Base-by-base conservation (phyloP, 2,113 vertebrate species). In the Hemiprocne comata region DNA sequence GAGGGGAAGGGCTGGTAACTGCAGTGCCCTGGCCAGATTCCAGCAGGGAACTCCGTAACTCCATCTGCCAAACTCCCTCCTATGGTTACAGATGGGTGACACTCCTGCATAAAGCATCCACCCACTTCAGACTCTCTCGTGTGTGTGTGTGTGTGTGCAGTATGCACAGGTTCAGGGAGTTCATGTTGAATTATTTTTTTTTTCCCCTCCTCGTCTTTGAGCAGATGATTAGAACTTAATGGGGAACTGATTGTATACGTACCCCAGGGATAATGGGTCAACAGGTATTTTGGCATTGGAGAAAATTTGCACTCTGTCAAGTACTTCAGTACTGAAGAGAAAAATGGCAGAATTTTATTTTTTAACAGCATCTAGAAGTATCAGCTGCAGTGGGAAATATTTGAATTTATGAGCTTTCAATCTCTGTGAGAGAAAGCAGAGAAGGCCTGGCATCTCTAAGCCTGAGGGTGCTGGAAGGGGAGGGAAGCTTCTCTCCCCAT, bases 1-100 rank as follows among this genome's bases (percentile, higher is more conserved):
- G 61, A 71, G 31, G 25, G 70, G 76, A 57, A 42, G 71, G 15
- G 51, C 1, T 77, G 83, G 24, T 80, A 73, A 48, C 40, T 19
- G 67, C 64, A 81, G 42, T 51, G 61, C 33, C 25, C 48, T 93
- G 95, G 82, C 53, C 54, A 24, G 13, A 60, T 74, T 89, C 87
- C 84, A 88, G 65, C 3, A 23, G 84, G 80, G 76, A 93, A 84
- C 77, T 94, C 89, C 89, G 66, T 54, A 74, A 50, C 31, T 84
- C 85, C 18, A 48, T 89, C 75, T 76, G 65, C 79, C 3, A 20
- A 57, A 16, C 42, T 66, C 53, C 31, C 55, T 84, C 42, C 80
- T 2, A 28, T 2, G 3, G 61, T 78, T 77, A 19, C 61, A 67
- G 38, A 50, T 1, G 60, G 60, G 70, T 90, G 69, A 42, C 40